Evolutionary conservation across 2,797 vertebrate genomes (phyloP), one percentile per base, ranked within the genome.

Genomic region (Crenuchus spilurus): DNA sequence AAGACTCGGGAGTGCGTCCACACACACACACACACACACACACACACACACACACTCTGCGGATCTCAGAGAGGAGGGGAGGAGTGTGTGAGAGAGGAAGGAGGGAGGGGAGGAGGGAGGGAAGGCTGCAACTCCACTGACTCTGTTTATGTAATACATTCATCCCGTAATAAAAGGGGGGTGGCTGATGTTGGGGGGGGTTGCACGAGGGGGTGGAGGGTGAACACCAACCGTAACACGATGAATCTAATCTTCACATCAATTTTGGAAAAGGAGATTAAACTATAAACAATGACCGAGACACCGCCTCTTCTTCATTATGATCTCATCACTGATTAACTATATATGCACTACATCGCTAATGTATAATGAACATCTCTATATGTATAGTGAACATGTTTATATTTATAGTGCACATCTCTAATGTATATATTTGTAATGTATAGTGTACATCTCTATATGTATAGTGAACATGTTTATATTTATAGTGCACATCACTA

Each of bases 81-180:
- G 48, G 57, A 20, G 39, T 30, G 52, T 7, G 52, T 6, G 52
- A 55, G 52, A 55, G 52, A 55, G 52, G 3, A 6, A 30, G 52
- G 33, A 22, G 5, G 24, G 28, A 2, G 20, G 16, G 31, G 48
- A 28, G 35, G 39, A 26, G 51, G 51, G 13, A 18, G 20, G 26
- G 24, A 41, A 39, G 49, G 74, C 70, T 67, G 42, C 31, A 65
- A 76, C 73, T 82, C 39, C 66, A 22, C 80, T 72, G 71, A 51
- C 14, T 78, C 48, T 74, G 83, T 85, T 87, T 87, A 75, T 84
- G 80, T 85, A 85, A 88, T 76, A 78, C 76, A 79, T 82, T 87
- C 84, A 84, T 81, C 82, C 82, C 78, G 5, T 11, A 8, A 42
- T 1, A 18, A 9, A 6, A 24, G 49, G 10, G 13, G 49, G 0